A percentile compares a stretch with the other conserved stretches of the same genome.
phyloP scores from a whole-genome alignment of 2,888 invertebrate species.

The Cataglyphis albicans region DNA sequence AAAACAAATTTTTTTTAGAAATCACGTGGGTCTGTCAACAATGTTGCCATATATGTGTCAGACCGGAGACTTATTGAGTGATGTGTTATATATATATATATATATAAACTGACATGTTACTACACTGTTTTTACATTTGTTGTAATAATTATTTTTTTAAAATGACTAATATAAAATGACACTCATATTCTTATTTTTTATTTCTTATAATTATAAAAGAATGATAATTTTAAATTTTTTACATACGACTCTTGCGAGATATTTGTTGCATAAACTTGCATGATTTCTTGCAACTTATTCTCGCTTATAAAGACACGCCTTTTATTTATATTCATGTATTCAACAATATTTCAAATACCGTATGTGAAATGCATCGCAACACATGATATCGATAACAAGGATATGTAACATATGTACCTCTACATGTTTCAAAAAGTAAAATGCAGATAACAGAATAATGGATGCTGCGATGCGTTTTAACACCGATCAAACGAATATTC shows the following conservation, averaged over 20 bases:
- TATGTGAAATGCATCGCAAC: slow-evolving; percentile 5
- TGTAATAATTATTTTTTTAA: neutral
- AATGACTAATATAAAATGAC: neutral
- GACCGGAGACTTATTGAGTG: no score
- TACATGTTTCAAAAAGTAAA: slow-evolving; percentile 20
- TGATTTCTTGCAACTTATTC: neutral
- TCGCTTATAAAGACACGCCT: slow-evolving; percentile 1
- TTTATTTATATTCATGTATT: neutral
- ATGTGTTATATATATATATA: neutral
- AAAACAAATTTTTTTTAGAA: no score
- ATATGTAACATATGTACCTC: slow-evolving; percentile 2
- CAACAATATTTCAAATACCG: slow-evolving; percentile 16
- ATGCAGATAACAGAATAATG: slow-evolving; percentile 31
- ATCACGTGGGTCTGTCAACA: no score
- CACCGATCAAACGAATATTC: slow-evolving; percentile 33
- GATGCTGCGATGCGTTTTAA: neutral
- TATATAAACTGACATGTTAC: slow-evolving; percentile 3
- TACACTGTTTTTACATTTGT: neutral
- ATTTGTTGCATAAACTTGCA: neutral
- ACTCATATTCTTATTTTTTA: neutral
- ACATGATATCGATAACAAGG: slow-evolving; percentile 32
- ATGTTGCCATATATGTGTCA: no score
- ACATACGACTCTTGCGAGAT: neutral
- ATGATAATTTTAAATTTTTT: neutral
- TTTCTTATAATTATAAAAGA: neutral